Evolutionary conservation across 2,797 vertebrate genomes (phyloP), one percentile per base, ranked within the genome.

Genomic region (Cirrhinus mrigala): DNA sequence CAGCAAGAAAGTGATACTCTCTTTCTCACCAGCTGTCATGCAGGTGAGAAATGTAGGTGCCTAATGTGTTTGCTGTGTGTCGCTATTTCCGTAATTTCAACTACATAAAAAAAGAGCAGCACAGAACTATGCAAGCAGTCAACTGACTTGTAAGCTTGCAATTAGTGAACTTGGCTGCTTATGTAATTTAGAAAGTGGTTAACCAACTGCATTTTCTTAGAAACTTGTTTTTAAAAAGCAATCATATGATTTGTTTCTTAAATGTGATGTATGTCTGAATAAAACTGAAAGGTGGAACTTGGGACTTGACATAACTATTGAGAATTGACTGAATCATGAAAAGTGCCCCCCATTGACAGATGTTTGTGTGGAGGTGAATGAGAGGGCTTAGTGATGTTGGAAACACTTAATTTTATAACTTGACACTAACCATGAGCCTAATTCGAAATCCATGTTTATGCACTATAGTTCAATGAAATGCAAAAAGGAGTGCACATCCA

Each of bases 21-120:
- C 62, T 11, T 81, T 71, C 16, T 15, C 37, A 81, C 50, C n/a
- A 82, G 16, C 80, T 58, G 68, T 71, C 52, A 58, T 22, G 66
- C 4, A 24, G 52, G 20, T 56, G 73, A 52, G 46, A 74, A 74
- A 74, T 27, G 12, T 48, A 29, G 2, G 20, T 79, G 56, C 0
- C 37, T 20, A 48, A 15, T 27, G 18, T 66, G 24, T 68, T 50
- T 50, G 27, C 27, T 14, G 18, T 15, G 18, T 50, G 24, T 9
- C 24, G 24, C 4, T 27, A 10, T 64, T n/a, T 80, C 6, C 2
- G 3, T n/a, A 14, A 1, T n/a, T 33, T n/a, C 62, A 52, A n/a
- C 46, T 37, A 16, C 7, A 37, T 40, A 10, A 69, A 37, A 44
- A 15, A 40, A 33, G 16, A 80, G 12, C 64, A 37, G 37, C 37